Evolutionary conservation across 2,888 invertebrate genomes (phyloP).

Genomic region (Drosophila mercatorum): DNA sequence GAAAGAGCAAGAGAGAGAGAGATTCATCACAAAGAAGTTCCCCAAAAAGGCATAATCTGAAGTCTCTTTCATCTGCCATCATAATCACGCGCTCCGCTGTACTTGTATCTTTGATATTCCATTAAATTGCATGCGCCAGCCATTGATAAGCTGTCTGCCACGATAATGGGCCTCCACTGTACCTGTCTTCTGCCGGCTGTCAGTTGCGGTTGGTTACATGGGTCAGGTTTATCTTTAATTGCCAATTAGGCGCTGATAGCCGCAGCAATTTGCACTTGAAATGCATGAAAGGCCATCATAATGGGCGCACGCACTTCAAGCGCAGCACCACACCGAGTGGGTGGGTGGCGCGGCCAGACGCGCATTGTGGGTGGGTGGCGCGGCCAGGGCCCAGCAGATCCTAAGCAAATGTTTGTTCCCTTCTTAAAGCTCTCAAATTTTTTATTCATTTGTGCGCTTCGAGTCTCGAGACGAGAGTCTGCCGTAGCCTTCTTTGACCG

Average conservation of each 20-base stretch:
- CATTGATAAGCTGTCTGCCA: conserved; percentile 1
- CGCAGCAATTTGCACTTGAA: conserved; percentile 77
- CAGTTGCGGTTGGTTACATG: conserved; percentile 27
- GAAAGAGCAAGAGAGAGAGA: not conserved
- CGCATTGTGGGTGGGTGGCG: not conserved
- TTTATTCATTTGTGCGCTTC: conserved; percentile 44
- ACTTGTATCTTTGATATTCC: not conserved
- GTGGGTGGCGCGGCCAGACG: not conserved
- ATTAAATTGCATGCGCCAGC: not conserved
- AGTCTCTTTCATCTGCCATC: conserved; percentile 1
- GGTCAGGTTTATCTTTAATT: conserved; percentile 73
- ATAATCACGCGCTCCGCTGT: not conserved
- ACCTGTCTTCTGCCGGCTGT: conserved; percentile 13
- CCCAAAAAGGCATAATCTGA: not conserved
- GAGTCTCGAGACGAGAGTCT: conserved; percentile 1
- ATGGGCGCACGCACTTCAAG: conserved; percentile 29
- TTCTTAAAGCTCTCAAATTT: conserved; percentile 43
- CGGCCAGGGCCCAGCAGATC: not conserved
- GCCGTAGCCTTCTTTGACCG: conserved; percentile 64
- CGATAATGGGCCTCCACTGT: not conserved
- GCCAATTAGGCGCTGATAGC: conserved; percentile 74
- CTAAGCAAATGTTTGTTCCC: conserved; percentile 16
- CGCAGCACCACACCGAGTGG: not conserved
- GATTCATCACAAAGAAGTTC: not conserved
- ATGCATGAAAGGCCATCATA: conserved; percentile 62